Evolutionary conservation across 1,140 invertebrate species (phyloP).

Genomic region (Cotesia chilonis): DNA sequence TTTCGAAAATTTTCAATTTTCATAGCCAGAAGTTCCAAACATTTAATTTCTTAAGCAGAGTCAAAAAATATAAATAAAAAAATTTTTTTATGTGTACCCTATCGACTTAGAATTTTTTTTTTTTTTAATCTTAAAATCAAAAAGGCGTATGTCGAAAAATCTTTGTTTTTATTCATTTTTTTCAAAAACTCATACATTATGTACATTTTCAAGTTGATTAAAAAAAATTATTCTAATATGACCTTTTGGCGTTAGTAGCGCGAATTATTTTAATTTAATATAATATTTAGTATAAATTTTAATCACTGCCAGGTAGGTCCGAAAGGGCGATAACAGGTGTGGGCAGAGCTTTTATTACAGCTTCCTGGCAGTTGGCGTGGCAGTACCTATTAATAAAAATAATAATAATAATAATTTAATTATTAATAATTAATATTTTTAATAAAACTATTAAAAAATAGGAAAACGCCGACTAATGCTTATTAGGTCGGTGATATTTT

Average conservation of each 20-base stretch:
- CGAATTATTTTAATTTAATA: background rate
- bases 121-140: too few relatives aligned
- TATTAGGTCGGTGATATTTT: background rate
- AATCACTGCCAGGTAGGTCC: conserved; percentile 53
- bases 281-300: conserved; percentile 13
- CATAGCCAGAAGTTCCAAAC: too few relatives aligned
- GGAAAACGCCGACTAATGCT: background rate
- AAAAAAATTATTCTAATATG: background rate
- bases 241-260: background rate
- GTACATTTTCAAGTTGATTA: background rate
- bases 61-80: too few relatives aligned
- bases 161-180: too few relatives aligned
- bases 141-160: too few relatives aligned
- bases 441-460: background rate
- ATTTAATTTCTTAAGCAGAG: too few relatives aligned
- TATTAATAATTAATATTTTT: background rate
- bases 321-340: conserved; percentile 60
- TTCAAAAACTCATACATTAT: too few relatives aligned
- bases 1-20: too few relatives aligned
- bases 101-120: too few relatives aligned
- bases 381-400: conserved; percentile 40
- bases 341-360: conserved; percentile 55
- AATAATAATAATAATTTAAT: conserved; percentile 4
- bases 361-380: conserved; percentile 47
- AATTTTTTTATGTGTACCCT: too few relatives aligned